phyloP scores from a whole-genome alignment of 2,888 invertebrate species.

The Drosophila fungiperda region DNA sequence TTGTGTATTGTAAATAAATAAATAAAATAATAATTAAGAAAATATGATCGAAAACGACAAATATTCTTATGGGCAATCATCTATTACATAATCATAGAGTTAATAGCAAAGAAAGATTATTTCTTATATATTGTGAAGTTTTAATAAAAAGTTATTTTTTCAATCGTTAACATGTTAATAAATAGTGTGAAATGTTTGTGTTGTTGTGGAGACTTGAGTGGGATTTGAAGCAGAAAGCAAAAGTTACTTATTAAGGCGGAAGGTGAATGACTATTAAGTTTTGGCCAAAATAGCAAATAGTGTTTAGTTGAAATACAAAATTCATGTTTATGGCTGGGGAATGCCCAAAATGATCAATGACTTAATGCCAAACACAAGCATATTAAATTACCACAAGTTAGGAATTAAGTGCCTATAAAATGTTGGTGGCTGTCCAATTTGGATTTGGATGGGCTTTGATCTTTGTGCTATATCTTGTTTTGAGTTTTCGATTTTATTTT shows the following conservation, averaged over 20 bases:
- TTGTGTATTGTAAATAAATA: neutral
- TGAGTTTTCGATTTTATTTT: constrained; percentile 11
- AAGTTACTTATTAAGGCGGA: constrained; percentile 22
- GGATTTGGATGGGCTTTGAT: constrained; percentile 63
- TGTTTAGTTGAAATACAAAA: constrained; percentile 17
- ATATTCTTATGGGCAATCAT: no score
- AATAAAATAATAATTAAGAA: neutral
- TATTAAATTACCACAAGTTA: constrained; percentile 61
- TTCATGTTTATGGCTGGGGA: constrained; percentile 49
- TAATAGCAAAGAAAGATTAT: neutral
- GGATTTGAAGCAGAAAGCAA: neutral
- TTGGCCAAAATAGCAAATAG: constrained; percentile 20
- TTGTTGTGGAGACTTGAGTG: neutral
- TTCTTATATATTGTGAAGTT: neutral
- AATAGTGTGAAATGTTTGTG: constrained; percentile 24
- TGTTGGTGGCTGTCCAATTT: constrained; percentile 24
- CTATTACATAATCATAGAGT: neutral
- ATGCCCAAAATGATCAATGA: constrained; percentile 64
- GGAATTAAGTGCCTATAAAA: constrained; percentile 3
- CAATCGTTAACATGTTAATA: constrained; percentile 6
- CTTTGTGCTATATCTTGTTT: constrained; percentile 17
- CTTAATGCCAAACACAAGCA: constrained; percentile 34
- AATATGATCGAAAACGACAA: neutral
- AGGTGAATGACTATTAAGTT: constrained; percentile 35
- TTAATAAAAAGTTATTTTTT: neutral